A percentile compares a stretch with the other conserved stretches of the same genome.
These are phyloP conservation scores for Ctena decussata DNA, from an alignment of 2,888 invertebrate genomes.

Conservation along the genomic window DNA sequence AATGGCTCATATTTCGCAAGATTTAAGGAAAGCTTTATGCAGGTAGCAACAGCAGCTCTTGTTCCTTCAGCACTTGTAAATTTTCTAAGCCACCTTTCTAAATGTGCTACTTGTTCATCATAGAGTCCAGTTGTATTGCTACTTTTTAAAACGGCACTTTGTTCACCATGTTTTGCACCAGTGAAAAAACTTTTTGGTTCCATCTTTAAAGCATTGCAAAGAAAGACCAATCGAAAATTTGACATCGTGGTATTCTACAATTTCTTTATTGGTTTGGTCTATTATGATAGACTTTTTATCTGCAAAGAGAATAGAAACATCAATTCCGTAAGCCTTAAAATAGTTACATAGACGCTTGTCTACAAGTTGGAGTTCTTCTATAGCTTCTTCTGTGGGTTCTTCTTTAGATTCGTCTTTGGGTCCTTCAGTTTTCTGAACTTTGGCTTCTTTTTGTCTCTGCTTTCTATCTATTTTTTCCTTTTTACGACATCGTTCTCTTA, in stretches of 20 bases:
- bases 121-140: conserved; percentile 14
- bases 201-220: conserved; percentile 31
- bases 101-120: conserved; percentile 7
- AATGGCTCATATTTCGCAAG: conserved; percentile 41
- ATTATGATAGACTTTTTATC: conserved; percentile 38
- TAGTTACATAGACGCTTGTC: conserved; percentile 35
- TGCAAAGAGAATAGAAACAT: conserved; percentile 20
- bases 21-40: conserved; percentile 37
- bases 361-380: conserved; percentile 12
- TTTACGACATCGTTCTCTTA: not conserved
- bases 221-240: conserved; percentile 20
- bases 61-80: conserved; percentile 25
- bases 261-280: not conserved
- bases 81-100: conserved; percentile 25
- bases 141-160: conserved; percentile 21
- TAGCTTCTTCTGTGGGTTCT: not conserved
- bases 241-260: conserved; percentile 3
- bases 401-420: not conserved
- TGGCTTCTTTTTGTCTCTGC: not conserved
- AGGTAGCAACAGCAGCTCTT: conserved; percentile 31
- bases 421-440: not conserved
- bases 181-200: conserved; percentile 10
- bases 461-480: not conserved
- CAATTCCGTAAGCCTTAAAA: conserved; percentile 42
- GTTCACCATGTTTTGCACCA: not conserved